These are phyloP conservation scores for Hippocampus mohnikei DNA, from an alignment of 2,113 vertebrate species.

Conservation along the genomic window DNA sequence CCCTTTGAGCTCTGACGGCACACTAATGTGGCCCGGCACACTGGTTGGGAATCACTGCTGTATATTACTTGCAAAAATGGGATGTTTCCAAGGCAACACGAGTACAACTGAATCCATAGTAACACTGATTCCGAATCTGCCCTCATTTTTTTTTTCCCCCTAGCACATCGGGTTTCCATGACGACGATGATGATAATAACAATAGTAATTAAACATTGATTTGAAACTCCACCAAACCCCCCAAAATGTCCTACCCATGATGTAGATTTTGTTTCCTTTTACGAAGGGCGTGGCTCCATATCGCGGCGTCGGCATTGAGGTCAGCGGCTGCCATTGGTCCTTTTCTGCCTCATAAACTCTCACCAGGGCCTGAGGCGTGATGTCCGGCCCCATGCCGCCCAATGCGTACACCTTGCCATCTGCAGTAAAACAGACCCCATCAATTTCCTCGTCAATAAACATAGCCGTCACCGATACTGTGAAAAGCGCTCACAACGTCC, in stretches of 20 bases:
- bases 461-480: no score
- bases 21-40: no score
- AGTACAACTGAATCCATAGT: no score
- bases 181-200: neutral
- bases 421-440: conserved; percentile 55
- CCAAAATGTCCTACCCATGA: conserved; percentile 50
- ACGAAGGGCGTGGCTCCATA: conserved; percentile 88
- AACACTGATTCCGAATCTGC: neutral
- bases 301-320: conserved; percentile 94
- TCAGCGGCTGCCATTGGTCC: conserved; percentile 85
- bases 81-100: no score
- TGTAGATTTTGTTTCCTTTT: conserved; percentile 87
- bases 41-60: no score
- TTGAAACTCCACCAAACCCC: no score
- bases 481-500: no score
- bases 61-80: no score
- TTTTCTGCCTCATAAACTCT: conserved; percentile 84
- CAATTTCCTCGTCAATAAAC: neutral
- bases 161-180: no score
- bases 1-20: no score
- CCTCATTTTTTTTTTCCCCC: no score
- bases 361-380: conserved; percentile 87
- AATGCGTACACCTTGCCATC: conserved; percentile 87
- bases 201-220: no score
- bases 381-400: conserved; percentile 93